phyloP scores from a whole-genome alignment of 2,113 vertebrate species.

The Cochlearius cochlearius region DNA sequence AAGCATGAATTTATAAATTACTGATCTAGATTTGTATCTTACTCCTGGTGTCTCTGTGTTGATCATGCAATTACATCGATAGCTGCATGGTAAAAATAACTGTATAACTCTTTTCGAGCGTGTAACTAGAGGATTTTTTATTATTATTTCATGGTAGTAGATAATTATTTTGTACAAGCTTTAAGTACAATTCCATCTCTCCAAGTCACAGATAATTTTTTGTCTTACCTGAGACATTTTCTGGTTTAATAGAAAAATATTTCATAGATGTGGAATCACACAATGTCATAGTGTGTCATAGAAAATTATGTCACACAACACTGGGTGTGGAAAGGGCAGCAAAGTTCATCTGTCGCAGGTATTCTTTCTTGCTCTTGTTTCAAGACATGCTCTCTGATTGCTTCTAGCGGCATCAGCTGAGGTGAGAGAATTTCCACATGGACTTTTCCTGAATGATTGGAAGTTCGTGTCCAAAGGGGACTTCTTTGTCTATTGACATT shows the following conservation, averaged over 20 bases:
- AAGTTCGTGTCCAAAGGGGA: background rate
- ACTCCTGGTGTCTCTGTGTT: background rate
- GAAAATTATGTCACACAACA: background rate
- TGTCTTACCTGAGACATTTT: background rate
- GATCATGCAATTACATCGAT: background rate
- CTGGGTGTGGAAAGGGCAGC: background rate
- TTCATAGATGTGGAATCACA: background rate
- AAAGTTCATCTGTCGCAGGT: background rate
- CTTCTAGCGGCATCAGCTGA: background rate
- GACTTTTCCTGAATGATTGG: background rate
- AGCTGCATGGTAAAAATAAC: background rate
- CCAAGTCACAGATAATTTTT: background rate
- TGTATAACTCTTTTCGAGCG: background rate
- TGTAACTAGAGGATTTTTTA: background rate
- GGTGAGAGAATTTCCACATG: background rate
- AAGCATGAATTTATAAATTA: background rate
- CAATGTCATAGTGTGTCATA: background rate
- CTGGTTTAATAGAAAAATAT: background rate
- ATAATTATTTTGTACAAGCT: background rate
- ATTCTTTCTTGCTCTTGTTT: background rate
- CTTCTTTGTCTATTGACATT: background rate
- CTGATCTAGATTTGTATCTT: background rate
- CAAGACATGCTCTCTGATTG: background rate
- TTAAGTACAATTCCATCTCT: background rate
- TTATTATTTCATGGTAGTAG: background rate